Percentiles rank a stretch among this genome's conserved stretches.
These are phyloP conservation scores for Sebastes schlegelii DNA, from an alignment of 2,113 vertebrate species.

Conservation along the genomic window DNA sequence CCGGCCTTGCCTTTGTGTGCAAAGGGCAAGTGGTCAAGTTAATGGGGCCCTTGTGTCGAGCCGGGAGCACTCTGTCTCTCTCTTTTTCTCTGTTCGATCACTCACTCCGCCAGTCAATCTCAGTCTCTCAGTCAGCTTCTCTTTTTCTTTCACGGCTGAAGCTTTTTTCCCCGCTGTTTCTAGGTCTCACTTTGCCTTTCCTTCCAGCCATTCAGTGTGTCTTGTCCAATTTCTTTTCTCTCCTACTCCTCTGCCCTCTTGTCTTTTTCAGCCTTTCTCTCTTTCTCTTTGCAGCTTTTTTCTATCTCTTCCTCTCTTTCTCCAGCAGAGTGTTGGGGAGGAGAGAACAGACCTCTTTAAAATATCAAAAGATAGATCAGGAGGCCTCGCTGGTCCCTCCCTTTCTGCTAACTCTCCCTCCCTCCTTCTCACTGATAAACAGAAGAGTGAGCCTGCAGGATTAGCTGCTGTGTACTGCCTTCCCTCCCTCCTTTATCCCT, in stretches of 20 bases:
- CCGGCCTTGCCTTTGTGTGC: constrained; percentile 97
- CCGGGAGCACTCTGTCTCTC: constrained; percentile 85
- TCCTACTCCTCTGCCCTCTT: constrained; percentile 55
- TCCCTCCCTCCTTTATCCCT: constrained; percentile 72
- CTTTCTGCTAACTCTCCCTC: constrained; percentile 63
- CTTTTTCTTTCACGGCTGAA: constrained; percentile 72
- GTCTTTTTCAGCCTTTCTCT: constrained; percentile 54
- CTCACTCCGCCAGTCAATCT: constrained; percentile 80
- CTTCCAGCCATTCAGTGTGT: constrained; percentile 56
- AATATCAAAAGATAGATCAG: constrained; percentile 85
- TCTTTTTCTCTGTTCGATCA: constrained; percentile 77
- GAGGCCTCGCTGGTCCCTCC: constrained; percentile 70
- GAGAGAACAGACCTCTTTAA: constrained; percentile 82
- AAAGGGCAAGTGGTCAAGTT: constrained; percentile 99
- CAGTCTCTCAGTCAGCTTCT: constrained; percentile 64
- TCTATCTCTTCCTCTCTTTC: constrained; percentile 57
- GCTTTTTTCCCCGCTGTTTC: constrained; percentile 73
- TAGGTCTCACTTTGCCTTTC: constrained; percentile 60
- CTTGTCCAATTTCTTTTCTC: constrained; percentile 42
- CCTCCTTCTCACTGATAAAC: constrained; percentile 74
- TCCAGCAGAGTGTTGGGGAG: constrained; percentile 72
- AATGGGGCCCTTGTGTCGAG: constrained; percentile 97
- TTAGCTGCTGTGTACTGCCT: constrained; percentile 74
- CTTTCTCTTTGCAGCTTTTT: constrained; percentile 50
- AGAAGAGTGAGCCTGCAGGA: constrained; percentile 78